Evolutionary conservation across 2,888 invertebrate genomes (phyloP), one percentile per base, ranked within the genome.

Genomic region (Polylopha cassiicola): DNA sequence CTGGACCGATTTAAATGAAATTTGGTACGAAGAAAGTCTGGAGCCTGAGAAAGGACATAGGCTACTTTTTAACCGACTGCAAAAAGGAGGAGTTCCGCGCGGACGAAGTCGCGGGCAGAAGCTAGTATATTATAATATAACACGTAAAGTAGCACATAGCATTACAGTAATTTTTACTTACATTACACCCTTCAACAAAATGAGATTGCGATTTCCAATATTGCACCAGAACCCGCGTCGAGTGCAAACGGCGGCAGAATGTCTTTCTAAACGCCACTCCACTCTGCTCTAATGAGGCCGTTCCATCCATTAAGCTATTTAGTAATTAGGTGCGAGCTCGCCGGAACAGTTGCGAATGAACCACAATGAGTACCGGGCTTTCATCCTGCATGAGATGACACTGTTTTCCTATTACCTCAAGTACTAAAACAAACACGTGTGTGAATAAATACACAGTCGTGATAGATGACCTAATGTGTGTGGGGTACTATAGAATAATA

Each of bases 221-320:
- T 33, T 24, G 20, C 34, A 36, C 26, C 21, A 30, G 15, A 20
- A 29, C 21, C 29, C 18, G 21, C 29, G 16, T 8, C 29, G 13
- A 34, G 30, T 41, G 34, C 20, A 24, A 41, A 36, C 21, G 16
- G 34, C 17, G 26, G 50, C 55, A 50, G 54, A 60, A 60, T 61
- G 62, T 63, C 58, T 67, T 63, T 65, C 58, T 59, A 62, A 68
- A 60, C 58, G 58, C 51, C 43, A 56, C 61, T 61, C 64, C 63
- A 68, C 69, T 73, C 54, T 46, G 50, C 52, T 58, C 55, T 75
- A 76, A 80, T 73, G 73, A 79, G 69, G 51, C 60, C 64, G 66
- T 63, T 66, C 65, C 65, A 71, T 72, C 69, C 76, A 76, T 75
- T 78, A 74, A 61, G 72, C 74, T 70, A 71, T 76, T 79, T 68